Evolutionary conservation across 2,888 invertebrate genomes (phyloP).

Genomic region (Arctia plantaginis): DNA sequence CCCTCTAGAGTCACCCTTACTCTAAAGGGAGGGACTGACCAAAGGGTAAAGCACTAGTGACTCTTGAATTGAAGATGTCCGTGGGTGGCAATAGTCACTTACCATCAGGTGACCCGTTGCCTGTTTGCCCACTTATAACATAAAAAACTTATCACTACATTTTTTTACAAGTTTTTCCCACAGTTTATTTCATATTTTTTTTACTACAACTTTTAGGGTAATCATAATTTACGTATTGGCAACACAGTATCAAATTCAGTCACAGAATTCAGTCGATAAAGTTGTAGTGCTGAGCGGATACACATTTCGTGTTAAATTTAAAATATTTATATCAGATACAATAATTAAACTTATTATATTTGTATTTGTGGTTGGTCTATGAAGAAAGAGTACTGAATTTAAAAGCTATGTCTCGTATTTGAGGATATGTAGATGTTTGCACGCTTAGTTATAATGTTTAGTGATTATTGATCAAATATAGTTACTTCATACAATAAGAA

Average conservation of each 20-base stretch:
- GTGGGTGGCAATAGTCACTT: too few species aligned
- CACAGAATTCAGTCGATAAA: constrained; percentile 18
- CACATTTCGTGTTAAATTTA: constrained; percentile 2
- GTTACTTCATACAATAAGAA: constrained; percentile 4
- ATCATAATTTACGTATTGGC: background rate
- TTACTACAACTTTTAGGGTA: background rate
- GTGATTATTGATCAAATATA: constrained; percentile 23
- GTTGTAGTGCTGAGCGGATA: background rate
- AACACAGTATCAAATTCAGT: constrained; percentile 25
- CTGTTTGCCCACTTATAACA: too few species aligned
- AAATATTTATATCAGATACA: constrained; percentile 5
- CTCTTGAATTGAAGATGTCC: too few species aligned
- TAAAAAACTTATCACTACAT: too few species aligned
- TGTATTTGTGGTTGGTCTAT: background rate
- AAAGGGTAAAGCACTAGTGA: too few species aligned
- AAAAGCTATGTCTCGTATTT: background rate
- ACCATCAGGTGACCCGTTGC: too few species aligned
- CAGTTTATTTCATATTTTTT: background rate
- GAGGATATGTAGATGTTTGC: background rate
- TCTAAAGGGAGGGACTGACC: too few species aligned
- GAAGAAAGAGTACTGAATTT: background rate
- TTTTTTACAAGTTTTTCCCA: background rate
- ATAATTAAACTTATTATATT: background rate
- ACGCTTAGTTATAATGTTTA: background rate
- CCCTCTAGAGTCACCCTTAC: too few species aligned